A percentile compares a stretch with the other conserved stretches of the same genome.
Evolutionary conservation across 2,113 vertebrate species (phyloP).

Genomic region (Pseudorectes ferrugineus): DNA sequence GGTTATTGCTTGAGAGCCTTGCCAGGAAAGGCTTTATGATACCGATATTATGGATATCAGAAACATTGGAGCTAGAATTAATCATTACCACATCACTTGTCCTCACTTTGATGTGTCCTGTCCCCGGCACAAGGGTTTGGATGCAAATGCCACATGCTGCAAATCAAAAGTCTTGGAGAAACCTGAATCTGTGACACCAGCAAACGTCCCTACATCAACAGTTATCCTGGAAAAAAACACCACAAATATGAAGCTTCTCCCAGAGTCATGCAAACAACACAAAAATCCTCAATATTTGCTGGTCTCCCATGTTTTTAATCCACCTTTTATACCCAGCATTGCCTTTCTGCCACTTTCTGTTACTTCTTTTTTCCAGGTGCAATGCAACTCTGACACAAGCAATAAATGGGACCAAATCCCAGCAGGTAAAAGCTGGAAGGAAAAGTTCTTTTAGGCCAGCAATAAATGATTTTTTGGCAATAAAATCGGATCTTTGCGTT

Average conservation of each 20-base stretch:
- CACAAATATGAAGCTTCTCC: not conserved
- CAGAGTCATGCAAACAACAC: not conserved
- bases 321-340: not conserved
- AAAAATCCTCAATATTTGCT: not conserved
- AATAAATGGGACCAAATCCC: not conserved
- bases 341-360: not conserved
- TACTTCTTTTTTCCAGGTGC: not conserved
- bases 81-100: accelerated
- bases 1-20: not conserved
- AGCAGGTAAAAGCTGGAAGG: not conserved
- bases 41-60: not conserved
- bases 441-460: not conserved
- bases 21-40: not conserved
- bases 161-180: not conserved
- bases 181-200: too few relatives aligned
- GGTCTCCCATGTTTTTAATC: not conserved
- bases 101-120: not conserved
- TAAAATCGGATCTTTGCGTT: not conserved
- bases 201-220: accelerated
- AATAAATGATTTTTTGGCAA: not conserved
- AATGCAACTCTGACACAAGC: not conserved
- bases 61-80: not conserved
- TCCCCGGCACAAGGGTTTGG: not conserved
- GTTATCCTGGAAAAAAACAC: not conserved
- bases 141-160: not conserved